Evolutionary conservation across 2,797 vertebrate species (phyloP).

Genomic region (Ptychadena robeensis): DNA sequence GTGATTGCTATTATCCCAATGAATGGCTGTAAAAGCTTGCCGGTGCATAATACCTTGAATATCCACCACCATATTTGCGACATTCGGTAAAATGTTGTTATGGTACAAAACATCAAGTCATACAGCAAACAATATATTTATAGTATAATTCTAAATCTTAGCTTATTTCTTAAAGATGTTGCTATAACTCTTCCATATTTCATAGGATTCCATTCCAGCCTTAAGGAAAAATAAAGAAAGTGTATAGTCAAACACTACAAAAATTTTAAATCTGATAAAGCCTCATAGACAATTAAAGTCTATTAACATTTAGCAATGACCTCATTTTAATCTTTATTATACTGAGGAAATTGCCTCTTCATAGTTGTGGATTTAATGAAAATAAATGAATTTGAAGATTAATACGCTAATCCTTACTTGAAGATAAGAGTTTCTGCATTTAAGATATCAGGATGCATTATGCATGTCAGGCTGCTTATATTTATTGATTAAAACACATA

Average conservation of each 20-base stretch:
- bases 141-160: not conserved
- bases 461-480: constrained; percentile 11
- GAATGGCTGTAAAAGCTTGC: too few relatives aligned
- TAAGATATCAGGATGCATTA: constrained; percentile 34
- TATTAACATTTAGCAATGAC: constrained; percentile 55
- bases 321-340: constrained; percentile 57
- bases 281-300: constrained; percentile 55
- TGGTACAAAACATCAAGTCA: too few relatives aligned
- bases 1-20: too few relatives aligned
- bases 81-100: too few relatives aligned
- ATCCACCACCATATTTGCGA: too few relatives aligned
- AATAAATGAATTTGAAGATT: constrained; percentile 59
- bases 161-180: not conserved
- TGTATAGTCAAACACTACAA: constrained; percentile 27
- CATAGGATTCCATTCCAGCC: constrained; percentile 20
- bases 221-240: constrained; percentile 27
- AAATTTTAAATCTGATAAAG: constrained; percentile 47
- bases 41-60: too few relatives aligned
- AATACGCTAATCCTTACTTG: constrained; percentile 53
- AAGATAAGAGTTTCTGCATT: constrained; percentile 54
- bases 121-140: too few relatives aligned
- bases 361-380: constrained; percentile 41
- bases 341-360: constrained; percentile 50
- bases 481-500: constrained; percentile 33
- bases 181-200: constrained; percentile 28